Conservation (phyloP, 2,888 invertebrate species). For the Calameuta filiformis region DNA sequence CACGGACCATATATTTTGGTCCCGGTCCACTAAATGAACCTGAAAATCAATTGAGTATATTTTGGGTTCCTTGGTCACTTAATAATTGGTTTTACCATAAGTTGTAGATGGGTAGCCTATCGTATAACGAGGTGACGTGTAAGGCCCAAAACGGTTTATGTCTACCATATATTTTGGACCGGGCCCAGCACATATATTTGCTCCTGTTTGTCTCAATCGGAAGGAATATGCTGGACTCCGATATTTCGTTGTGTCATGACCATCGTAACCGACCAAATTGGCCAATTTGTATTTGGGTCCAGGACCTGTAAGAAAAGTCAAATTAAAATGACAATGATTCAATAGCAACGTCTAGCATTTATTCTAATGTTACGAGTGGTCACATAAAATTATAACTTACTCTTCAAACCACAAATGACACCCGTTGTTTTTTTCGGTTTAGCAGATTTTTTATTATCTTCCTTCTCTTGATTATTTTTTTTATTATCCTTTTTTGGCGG, state of each 20-base stretch:
- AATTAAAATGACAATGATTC: too few relatives aligned
- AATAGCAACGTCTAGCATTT: too few relatives aligned
- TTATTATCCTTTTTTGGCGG: constrained; percentile 11
- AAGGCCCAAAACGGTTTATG: constrained; percentile 15
- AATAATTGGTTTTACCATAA: background rate
- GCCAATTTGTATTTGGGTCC: constrained; percentile 74
- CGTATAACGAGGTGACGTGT: constrained; percentile 4
- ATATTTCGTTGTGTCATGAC: constrained; percentile 72
- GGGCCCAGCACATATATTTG: constrained; percentile 55
- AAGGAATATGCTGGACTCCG: constrained; percentile 75
- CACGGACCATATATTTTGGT: constrained; percentile 38
- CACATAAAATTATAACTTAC: too few relatives aligned
- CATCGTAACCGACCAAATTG: constrained; percentile 71
- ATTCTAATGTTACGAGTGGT: too few relatives aligned
- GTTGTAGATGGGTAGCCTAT: background rate
- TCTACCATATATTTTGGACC: constrained; percentile 66
- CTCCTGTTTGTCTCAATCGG: constrained; percentile 59
- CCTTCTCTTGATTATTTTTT: background rate
- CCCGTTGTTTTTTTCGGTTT: too few relatives aligned
- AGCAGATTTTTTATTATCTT: background rate
- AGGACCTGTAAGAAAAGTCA: constrained; percentile 58
- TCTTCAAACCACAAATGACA: too few relatives aligned
- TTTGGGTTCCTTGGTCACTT: background rate
- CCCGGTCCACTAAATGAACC: constrained; percentile 33
- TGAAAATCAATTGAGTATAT: background rate